Evolutionary conservation across 2,797 vertebrate genomes (phyloP).

Genomic region (Hydrolagus colliei): DNA sequence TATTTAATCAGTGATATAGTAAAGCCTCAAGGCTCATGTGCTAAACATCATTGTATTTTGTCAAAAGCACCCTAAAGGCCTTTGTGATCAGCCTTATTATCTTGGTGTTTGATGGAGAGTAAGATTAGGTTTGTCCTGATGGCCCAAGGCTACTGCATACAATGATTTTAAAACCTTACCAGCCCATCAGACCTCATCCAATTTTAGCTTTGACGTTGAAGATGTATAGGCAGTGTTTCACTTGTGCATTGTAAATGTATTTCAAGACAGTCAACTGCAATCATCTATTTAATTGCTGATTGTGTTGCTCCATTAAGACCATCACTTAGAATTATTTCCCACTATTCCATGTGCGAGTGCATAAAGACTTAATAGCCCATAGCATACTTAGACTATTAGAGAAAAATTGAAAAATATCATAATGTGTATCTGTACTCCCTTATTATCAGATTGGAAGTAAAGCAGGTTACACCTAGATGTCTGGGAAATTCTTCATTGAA

Average conservation of each 20-base stretch:
- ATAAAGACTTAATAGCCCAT: not conserved
- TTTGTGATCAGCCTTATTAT: not conserved
- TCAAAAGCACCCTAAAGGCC: not conserved
- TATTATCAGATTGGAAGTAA: not conserved
- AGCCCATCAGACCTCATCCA: constrained; percentile 2
- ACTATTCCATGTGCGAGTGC: not conserved
- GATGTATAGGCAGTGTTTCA: not conserved
- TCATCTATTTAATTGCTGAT: not conserved
- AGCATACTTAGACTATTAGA: not conserved
- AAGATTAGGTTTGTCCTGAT: not conserved
- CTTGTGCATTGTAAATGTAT: not conserved
- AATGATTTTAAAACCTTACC: not conserved
- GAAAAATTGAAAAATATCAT: not conserved
- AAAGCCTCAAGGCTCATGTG: not conserved
- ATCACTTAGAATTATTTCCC: not conserved
- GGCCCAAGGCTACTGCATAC: not conserved
- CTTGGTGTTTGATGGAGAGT: not conserved
- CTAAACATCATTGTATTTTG: not conserved
- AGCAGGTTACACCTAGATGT: not conserved
- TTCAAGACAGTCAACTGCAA: not conserved
- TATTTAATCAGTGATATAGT: not conserved
- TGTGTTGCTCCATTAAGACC: not conserved
- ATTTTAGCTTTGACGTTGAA: not conserved
- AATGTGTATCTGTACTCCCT: not conserved
- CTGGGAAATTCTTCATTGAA: not conserved